Evolutionary conservation across 2,888 invertebrate genomes (phyloP).

Genomic region (Oscheius sp.): DNA sequence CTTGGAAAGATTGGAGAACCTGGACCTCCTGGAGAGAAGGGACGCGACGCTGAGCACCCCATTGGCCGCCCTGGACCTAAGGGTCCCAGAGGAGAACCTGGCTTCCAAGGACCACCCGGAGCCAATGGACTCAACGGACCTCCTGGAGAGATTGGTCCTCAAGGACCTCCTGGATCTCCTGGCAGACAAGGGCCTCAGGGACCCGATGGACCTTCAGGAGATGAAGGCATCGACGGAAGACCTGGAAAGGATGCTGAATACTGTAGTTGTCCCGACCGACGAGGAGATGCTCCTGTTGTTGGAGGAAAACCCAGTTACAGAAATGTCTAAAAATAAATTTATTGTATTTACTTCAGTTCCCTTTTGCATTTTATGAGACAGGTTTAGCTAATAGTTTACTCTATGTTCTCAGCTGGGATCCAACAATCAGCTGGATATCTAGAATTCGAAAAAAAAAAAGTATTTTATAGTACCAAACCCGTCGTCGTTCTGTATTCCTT

Average conservation of each 20-base stretch:
- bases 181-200: slow-evolving; percentile 60
- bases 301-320: slow-evolving; percentile 10
- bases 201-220: slow-evolving; percentile 53
- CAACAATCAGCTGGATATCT: no score
- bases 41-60: slow-evolving; percentile 66
- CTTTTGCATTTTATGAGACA: no score
- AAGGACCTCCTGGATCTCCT: slow-evolving; percentile 46
- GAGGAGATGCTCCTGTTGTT: background rate
- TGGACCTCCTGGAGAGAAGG: slow-evolving; percentile 68
- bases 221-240: slow-evolving; percentile 58
- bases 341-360: no score
- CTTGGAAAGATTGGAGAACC: slow-evolving; percentile 65
- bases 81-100: slow-evolving; percentile 63
- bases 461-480: no score
- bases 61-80: slow-evolving; percentile 68
- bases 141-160: slow-evolving; percentile 62
- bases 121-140: slow-evolving; percentile 64
- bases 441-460: no score
- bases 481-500: no score
- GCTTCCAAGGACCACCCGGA: slow-evolving; percentile 63
- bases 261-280: slow-evolving; percentile 45
- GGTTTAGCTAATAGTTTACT: no score
- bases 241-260: slow-evolving; percentile 69
- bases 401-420: no score
- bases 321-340: slow-evolving; percentile 7